Conservation (phyloP, 92 coral and sea anemone species). For the Zoanthus sansibaricus region DNA sequence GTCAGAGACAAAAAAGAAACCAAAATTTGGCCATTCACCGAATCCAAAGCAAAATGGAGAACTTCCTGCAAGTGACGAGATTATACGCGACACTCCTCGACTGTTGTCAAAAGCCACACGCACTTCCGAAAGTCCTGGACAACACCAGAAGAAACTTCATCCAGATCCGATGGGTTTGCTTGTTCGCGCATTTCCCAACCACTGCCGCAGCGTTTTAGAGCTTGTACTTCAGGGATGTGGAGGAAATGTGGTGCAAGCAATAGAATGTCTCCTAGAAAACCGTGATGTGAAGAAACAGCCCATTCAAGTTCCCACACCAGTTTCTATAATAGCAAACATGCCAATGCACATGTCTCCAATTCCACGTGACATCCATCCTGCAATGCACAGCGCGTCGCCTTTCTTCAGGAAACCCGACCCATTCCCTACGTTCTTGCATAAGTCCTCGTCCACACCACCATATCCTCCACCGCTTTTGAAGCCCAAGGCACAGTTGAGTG, state of each 20-base stretch:
- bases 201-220: constrained; percentile 93
- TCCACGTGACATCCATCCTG: constrained; percentile 78
- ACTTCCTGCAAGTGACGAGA: constrained; percentile 51
- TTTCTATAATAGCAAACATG: constrained; percentile 67
- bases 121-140: constrained; percentile 76
- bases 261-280: constrained; percentile 90
- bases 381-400: constrained; percentile 67
- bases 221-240: constrained; percentile 96
- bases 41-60: constrained; percentile 64
- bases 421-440: constrained; percentile 79
- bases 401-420: constrained; percentile 88
- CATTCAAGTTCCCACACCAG: constrained; percentile 75
- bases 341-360: constrained; percentile 59
- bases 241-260: constrained; percentile 98
- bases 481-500: constrained; percentile 74
- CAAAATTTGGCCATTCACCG: constrained; percentile 24
- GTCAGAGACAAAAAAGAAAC: background rate
- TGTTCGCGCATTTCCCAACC: constrained; percentile 92
- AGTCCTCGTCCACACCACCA: constrained; percentile 74
- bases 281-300: constrained; percentile 79
- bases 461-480: constrained; percentile 87
- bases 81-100: constrained; percentile 57
- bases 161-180: constrained; percentile 93
- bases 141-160: constrained; percentile 73
- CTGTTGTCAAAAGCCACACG: constrained; percentile 71